Conservation (phyloP, 2,113 vertebrate species). For the Pterophyllum scalare region DNA sequence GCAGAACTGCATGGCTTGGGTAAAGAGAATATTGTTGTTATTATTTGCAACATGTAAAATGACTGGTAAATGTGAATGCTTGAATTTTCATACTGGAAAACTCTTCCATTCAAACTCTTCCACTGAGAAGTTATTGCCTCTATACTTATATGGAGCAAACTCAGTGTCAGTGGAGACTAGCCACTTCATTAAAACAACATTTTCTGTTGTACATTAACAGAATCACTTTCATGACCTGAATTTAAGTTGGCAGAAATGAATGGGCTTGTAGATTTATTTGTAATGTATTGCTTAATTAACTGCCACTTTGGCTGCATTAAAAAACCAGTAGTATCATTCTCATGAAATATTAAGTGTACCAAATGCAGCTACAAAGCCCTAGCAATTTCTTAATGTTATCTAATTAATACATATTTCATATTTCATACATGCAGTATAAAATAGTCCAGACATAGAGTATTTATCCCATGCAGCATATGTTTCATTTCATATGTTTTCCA, state of each 20-base stretch:
- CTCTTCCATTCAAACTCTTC: too few species aligned
- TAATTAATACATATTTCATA: neutral
- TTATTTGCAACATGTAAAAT: neutral
- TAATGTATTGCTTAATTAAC: constrained; percentile 12
- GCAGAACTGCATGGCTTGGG: neutral
- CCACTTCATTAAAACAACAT: neutral
- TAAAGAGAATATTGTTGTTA: too few species aligned
- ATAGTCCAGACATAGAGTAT: neutral
- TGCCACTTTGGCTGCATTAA: neutral
- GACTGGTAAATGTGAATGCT: neutral
- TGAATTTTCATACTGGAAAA: neutral
- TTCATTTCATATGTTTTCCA: neutral
- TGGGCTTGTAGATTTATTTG: neutral
- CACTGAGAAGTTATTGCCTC: too few species aligned
- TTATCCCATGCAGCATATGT: neutral
- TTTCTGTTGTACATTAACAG: neutral
- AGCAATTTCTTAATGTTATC: neutral
- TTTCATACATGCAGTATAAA: neutral
- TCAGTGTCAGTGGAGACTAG: too few species aligned
- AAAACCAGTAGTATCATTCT: neutral
- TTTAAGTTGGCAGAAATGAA: neutral
- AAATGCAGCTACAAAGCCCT: neutral
- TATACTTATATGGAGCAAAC: too few species aligned
- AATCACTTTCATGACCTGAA: neutral
- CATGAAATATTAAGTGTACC: constrained; percentile 16